Percentiles rank a stretch among this genome's conserved stretches.
phyloP scores from a whole-genome alignment of 2,113 vertebrate species.

The Cyanistes caeruleus region DNA sequence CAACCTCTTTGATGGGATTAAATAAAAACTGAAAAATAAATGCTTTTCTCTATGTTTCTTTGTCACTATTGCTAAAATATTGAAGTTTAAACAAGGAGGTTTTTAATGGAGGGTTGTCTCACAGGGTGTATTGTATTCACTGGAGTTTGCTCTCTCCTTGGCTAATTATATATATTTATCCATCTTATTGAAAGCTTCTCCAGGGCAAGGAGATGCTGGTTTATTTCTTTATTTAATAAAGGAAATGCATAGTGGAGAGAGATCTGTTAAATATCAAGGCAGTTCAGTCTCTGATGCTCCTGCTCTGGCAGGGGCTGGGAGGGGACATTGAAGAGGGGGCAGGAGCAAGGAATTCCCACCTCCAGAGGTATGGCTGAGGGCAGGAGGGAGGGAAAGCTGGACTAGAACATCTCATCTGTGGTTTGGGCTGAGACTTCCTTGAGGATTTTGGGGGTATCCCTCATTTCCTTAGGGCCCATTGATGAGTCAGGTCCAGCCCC shows the following conservation, averaged over 20 bases:
- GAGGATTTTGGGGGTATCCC: not conserved
- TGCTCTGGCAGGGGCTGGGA: not conserved
- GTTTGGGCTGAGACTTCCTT: not conserved
- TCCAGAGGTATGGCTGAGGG: not conserved
- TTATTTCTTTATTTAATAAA: conserved; percentile 57
- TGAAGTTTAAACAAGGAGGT: conserved; percentile 71
- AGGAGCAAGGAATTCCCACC: not conserved
- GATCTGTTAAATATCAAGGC: not conserved
- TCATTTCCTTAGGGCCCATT: not conserved
- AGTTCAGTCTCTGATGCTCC: not conserved
- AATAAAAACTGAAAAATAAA: conserved; percentile 54
- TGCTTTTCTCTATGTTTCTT: conserved; percentile 40
- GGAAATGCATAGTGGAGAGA: not conserved
- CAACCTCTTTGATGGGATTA: not conserved
- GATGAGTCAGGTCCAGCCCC: not conserved
- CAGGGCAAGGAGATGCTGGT: conserved; percentile 61
- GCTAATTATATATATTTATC: conserved; percentile 76
- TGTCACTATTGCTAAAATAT: conserved; percentile 72
- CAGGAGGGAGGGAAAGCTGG: not conserved
- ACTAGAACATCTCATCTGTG: not conserved
- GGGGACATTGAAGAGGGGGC: not conserved
- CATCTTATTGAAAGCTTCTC: conserved; percentile 70
- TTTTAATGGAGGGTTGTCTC: conserved; percentile 76
- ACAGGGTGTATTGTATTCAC: conserved; percentile 68
- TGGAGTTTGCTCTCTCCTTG: conserved; percentile 69